Evolutionary conservation across 2,797 vertebrate species (phyloP), one percentile per base, ranked within the genome.

Genomic region (Chloroceryle inda): DNA sequence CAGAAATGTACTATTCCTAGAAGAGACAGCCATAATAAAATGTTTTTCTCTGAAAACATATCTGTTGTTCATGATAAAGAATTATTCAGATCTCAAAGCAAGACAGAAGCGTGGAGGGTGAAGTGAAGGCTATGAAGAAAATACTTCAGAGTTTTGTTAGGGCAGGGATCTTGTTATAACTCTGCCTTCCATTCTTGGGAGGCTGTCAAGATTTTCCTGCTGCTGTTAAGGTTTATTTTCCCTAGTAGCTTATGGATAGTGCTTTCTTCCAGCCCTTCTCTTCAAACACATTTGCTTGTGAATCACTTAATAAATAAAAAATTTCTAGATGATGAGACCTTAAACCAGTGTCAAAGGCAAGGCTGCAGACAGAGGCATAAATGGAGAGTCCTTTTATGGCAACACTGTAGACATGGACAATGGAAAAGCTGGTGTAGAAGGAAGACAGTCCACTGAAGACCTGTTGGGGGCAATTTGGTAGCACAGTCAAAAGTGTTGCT

Each of bases 1-100:
- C 49, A 94, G 82, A 92, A 94, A 78, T 1, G 4, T 66, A 49
- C 35, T 92, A 52, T 72, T 94, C 89, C 78, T 84, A 50, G 88
- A 80, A 80, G 58, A 91, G 47, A 63, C 66, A 88, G 82, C 52
- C 50, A 68, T 66, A 79, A 69, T 16, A 75, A 89, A 84, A 47
- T 18, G 45, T 58, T 92, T 85, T 91, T 55, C 35, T 66, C 52
- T 47, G 85, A 72, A 94, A 91, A 69, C 35, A 66, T 17, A 75
- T 50, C 63, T 88, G 68, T 62, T 68, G 42, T 62, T 76, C 85
- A 71, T 33, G 66, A 72, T 59, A 81, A 89, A 88, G 79, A 90
- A 78, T 86, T 86, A 93, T 50, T 52, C 47, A 52, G 42, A 63
- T 69, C 69, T 73, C 52, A 79, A 67, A 88, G 67, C 56, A 86